A percentile compares a stretch with the other conserved stretches of the same genome.
Conservation (phyloP, 2,888 invertebrate species). For the Cetonia aurata region DNA sequence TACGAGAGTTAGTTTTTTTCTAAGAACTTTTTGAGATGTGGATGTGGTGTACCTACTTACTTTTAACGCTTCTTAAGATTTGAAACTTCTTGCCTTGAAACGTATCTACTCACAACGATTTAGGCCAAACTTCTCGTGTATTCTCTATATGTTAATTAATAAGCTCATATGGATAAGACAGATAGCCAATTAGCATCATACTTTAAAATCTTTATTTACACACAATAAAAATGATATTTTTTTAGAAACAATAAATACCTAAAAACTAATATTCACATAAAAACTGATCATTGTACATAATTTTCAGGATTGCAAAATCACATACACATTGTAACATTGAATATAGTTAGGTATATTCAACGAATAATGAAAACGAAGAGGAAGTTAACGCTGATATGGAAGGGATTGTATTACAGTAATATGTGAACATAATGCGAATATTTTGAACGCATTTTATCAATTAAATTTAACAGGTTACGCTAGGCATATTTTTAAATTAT, state of each 20-base stretch:
- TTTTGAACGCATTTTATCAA: too few relatives aligned
- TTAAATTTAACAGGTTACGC: slow-evolving; percentile 13
- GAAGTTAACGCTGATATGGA: slow-evolving; percentile 30
- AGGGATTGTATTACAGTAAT: too few relatives aligned
- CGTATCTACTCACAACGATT: too few relatives aligned
- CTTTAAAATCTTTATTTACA: slow-evolving; percentile 60
- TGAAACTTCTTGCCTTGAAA: too few relatives aligned
- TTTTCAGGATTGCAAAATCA: slow-evolving; percentile 58
- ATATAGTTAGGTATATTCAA: slow-evolving; percentile 16
- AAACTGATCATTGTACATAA: slow-evolving; percentile 50
- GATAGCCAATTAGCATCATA: slow-evolving; percentile 5
- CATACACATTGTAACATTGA: slow-evolving; percentile 57
- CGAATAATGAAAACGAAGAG: slow-evolving; percentile 24
- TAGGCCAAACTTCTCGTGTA: too few relatives aligned
- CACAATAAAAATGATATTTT: slow-evolving; percentile 62
- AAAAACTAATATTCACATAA: slow-evolving; percentile 62
- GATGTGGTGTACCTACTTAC: too few relatives aligned
- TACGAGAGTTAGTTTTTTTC: too few relatives aligned
- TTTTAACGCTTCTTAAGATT: too few relatives aligned
- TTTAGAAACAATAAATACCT: slow-evolving; percentile 61
- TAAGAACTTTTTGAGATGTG: too few relatives aligned
- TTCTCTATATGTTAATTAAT: too few relatives aligned
- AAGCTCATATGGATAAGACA: not conserved
- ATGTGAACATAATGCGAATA: too few relatives aligned
- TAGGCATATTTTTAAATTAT: slow-evolving; percentile 26